A percentile compares a stretch with the other conserved stretches of the same genome.
Evolutionary conservation across 1,140 invertebrate species (phyloP).

Genomic region (Mactra quadrangularis): DNA sequence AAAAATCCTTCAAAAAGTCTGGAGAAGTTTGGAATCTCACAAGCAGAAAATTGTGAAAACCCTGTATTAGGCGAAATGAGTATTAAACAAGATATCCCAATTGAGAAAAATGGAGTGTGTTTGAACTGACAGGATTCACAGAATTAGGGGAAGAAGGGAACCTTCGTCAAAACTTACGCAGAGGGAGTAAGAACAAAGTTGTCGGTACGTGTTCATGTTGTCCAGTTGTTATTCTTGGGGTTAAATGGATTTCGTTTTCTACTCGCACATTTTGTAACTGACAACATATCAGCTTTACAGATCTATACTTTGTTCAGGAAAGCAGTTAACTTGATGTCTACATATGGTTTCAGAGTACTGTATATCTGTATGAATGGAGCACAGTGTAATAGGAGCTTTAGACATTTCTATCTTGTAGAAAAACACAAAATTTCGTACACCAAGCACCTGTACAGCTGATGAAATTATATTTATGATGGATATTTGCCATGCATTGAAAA

Average conservation of each 20-base stretch:
- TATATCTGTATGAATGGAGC: constrained; percentile 63
- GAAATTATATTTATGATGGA: constrained; percentile 62
- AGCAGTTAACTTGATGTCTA: constrained; percentile 36
- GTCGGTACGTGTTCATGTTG: constrained; percentile 59
- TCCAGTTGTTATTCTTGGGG: constrained; percentile 63
- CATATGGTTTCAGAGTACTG: constrained; percentile 38
- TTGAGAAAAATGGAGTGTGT: constrained; percentile 8
- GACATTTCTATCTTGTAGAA: constrained; percentile 15
- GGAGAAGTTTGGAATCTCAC: constrained; percentile 11
- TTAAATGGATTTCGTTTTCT: constrained; percentile 63
- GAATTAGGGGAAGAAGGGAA: constrained; percentile 54
- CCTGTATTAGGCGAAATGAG: constrained; percentile 61
- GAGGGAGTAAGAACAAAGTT: constrained; percentile 25
- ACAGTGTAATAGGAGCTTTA: constrained; percentile 53
- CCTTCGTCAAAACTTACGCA: background rate
- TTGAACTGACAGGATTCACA: constrained; percentile 50
- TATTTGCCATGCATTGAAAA: constrained; percentile 55
- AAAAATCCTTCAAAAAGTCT: too few relatives aligned
- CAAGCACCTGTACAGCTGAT: constrained; percentile 9
- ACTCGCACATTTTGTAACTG: constrained; percentile 62
- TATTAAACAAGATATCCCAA: constrained; percentile 46
- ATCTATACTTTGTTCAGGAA: constrained; percentile 59
- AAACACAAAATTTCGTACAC: constrained; percentile 7
- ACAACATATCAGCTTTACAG: constrained; percentile 39
- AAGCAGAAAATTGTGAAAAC: constrained; percentile 41